Conservation (phyloP, 2,888 invertebrate genomes). For the Tipula helvola region DNA sequence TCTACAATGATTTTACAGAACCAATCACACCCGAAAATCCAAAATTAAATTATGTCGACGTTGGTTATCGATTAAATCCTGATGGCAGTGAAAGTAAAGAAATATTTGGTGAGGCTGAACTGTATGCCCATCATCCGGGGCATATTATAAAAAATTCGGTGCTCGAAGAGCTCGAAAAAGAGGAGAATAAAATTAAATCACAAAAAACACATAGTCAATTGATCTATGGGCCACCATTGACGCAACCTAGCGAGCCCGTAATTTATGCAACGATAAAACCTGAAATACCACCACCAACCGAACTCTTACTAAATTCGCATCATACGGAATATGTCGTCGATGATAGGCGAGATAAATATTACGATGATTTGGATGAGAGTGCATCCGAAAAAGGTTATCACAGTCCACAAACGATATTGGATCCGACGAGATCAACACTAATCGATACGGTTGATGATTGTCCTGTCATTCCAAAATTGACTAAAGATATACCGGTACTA, state of each 20-base stretch:
- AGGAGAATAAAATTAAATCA: background rate
- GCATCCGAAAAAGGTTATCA: slow-evolving; percentile 14
- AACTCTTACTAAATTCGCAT: slow-evolving; percentile 22
- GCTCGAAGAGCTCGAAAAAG: slow-evolving; percentile 22
- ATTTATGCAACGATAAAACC: slow-evolving; percentile 37
- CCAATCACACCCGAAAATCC: slow-evolving; percentile 19
- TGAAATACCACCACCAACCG: slow-evolving; percentile 25
- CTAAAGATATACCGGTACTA: background rate
- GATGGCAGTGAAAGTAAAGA: slow-evolving; percentile 35
- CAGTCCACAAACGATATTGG: slow-evolving; percentile 22
- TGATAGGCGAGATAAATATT: background rate
- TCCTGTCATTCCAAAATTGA: background rate
- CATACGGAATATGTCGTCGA: slow-evolving; percentile 12
- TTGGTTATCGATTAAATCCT: slow-evolving; percentile 35
- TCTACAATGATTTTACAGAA: slow-evolving; percentile 16
- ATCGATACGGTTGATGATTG: slow-evolving; percentile 11
- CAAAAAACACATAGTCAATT: background rate
- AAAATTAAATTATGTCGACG: slow-evolving; percentile 34
- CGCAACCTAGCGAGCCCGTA: slow-evolving; percentile 19
- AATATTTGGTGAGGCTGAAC: slow-evolving; percentile 34
- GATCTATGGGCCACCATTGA: background rate
- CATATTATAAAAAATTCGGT: slow-evolving; percentile 28
- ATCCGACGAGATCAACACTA: slow-evolving; percentile 35
- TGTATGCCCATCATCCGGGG: slow-evolving; percentile 21
- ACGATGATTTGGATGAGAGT: slow-evolving; percentile 9